Conservation (phyloP, 1,140 invertebrate species). For the Leptinotarsa texana region DNA sequence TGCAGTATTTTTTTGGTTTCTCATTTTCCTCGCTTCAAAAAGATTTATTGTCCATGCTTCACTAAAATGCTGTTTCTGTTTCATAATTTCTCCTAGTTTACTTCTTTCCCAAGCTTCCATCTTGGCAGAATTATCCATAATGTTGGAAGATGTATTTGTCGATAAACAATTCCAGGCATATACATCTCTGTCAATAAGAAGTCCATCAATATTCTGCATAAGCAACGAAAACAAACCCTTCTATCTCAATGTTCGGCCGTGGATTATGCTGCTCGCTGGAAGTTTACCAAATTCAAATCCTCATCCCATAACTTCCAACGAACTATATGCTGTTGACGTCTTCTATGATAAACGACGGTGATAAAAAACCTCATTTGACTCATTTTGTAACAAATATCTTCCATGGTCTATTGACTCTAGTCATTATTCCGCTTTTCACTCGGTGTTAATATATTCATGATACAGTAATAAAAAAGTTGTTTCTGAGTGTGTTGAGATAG, state of each 20-base stretch:
- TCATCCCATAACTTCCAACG: slow-evolving; percentile 2
- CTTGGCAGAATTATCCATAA: too few relatives aligned
- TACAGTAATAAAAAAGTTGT: background rate
- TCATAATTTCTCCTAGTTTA: too few relatives aligned
- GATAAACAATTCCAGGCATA: too few relatives aligned
- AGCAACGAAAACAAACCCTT: background rate
- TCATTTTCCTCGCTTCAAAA: too few relatives aligned
- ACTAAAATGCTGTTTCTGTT: too few relatives aligned
- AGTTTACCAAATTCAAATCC: background rate
- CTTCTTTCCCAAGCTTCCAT: too few relatives aligned
- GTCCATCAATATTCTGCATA: background rate
- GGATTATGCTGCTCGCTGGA: background rate
- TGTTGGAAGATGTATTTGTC: too few relatives aligned
- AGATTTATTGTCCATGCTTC: too few relatives aligned
- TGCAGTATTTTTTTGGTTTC: too few relatives aligned
- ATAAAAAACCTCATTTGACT: background rate
- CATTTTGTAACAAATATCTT: background rate
- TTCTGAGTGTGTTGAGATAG: background rate
- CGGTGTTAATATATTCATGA: slow-evolving; percentile 6
- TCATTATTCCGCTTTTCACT: background rate
- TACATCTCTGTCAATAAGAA: too few relatives aligned
- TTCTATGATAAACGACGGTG: slow-evolving; percentile 2
- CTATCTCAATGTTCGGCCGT: background rate
- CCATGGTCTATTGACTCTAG: background rate
- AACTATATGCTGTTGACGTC: slow-evolving; percentile 2